phyloP scores from a whole-genome alignment of 2,888 invertebrate genomes.

The Apodemia mormo region DNA sequence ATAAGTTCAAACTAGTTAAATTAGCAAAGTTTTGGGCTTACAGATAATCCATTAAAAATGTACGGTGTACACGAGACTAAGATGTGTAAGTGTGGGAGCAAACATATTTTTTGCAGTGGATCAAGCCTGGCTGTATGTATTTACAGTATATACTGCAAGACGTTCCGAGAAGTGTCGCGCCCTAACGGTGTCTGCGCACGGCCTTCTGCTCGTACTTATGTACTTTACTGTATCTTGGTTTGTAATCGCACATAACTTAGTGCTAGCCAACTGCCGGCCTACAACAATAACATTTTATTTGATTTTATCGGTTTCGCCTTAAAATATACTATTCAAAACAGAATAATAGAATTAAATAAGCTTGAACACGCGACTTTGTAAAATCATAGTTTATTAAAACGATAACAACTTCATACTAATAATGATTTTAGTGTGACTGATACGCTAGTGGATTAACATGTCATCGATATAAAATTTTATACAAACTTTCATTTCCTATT shows the following conservation, averaged over 20 bases:
- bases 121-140: conserved; percentile 16
- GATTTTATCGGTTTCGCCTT: not conserved
- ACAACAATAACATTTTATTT: not conserved
- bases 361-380: too few species aligned
- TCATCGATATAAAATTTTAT: too few species aligned
- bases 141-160: conserved; percentile 23
- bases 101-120: conserved; percentile 39
- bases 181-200: conserved; percentile 35
- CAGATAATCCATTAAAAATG: too few species aligned
- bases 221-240: conserved; percentile 23
- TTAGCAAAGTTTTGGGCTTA: too few species aligned
- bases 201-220: conserved; percentile 20
- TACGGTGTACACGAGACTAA: not conserved
- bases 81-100: conserved; percentile 39
- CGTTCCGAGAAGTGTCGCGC: conserved; percentile 51
- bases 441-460: too few species aligned
- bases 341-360: too few species aligned
- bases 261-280: not conserved
- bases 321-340: too few species aligned
- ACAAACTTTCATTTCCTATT: too few species aligned
- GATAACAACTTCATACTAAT: too few species aligned
- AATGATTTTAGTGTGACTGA: too few species aligned
- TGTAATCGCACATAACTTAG: conserved; percentile 11
- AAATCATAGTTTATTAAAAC: too few species aligned
- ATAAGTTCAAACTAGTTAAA: too few species aligned